Conservation (phyloP, 2,797 vertebrate species). For the Hybognathus amarus region DNA sequence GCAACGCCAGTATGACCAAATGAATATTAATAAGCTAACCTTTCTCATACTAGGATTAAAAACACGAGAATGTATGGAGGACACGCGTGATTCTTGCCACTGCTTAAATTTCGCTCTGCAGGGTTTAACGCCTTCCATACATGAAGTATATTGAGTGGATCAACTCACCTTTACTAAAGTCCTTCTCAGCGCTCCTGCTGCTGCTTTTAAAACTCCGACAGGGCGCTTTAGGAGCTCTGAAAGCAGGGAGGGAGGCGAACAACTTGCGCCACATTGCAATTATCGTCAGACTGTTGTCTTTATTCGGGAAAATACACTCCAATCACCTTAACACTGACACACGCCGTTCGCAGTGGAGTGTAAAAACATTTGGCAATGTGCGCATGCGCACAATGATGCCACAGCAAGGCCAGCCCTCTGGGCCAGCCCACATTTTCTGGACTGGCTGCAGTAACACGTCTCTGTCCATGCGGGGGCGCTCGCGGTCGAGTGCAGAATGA, state of each 20-base stretch:
- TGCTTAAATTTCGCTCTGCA: neutral
- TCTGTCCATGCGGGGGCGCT: too few species aligned
- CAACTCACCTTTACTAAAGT: slow-evolving; percentile 73
- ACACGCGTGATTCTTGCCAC: too few species aligned
- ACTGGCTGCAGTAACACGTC: too few species aligned
- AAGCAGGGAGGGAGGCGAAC: neutral
- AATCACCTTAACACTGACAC: slow-evolving; percentile 29
- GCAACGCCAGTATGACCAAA: neutral
- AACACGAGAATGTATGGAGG: neutral
- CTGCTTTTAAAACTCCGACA: slow-evolving; percentile 63
- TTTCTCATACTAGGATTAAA: neutral
- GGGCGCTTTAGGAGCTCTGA: neutral
- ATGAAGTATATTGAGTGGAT: neutral
- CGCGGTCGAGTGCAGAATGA: too few species aligned
- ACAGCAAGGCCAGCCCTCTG: neutral
- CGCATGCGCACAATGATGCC: slow-evolving; percentile 27
- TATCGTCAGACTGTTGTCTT: neutral
- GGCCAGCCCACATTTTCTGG: too few species aligned
- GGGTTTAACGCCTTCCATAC: too few species aligned
- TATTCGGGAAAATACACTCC: neutral
- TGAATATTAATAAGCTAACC: neutral
- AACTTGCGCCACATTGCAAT: slow-evolving; percentile 66
- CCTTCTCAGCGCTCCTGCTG: slow-evolving; percentile 51
- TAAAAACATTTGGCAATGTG: too few species aligned
- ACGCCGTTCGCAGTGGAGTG: neutral